Conservation (phyloP, 1,140 invertebrate genomes). For the Saxidomus purpurata region DNA sequence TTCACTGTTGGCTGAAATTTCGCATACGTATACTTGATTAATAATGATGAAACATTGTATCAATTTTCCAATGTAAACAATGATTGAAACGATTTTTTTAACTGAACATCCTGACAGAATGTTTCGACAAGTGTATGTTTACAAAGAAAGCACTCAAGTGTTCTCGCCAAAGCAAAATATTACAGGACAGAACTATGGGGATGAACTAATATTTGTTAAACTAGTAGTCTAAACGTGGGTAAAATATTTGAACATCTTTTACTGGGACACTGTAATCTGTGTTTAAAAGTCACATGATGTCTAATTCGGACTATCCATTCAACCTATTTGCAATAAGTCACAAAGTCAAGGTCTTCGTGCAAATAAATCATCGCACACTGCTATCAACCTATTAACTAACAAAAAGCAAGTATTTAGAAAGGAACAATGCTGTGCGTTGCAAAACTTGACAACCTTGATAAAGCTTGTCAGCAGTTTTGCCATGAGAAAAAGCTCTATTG, state of each 20-base stretch:
- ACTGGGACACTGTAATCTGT: no score
- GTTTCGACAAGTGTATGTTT: background rate
- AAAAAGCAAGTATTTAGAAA: background rate
- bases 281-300: no score
- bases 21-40: background rate
- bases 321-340: no score
- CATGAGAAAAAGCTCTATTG: background rate
- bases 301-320: no score
- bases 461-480: background rate
- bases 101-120: background rate
- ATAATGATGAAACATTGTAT: slow-evolving; percentile 1
- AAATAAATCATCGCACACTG: background rate
- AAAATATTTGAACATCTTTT: no score
- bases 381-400: background rate
- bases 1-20: background rate
- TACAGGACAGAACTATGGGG: no score
- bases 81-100: background rate
- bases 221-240: no score
- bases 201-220: no score
- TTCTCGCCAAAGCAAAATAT: background rate
- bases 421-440: background rate
- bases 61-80: slow-evolving; percentile 21
- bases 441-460: background rate
- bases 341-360: no score
- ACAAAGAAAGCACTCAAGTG: background rate